A percentile compares a stretch with the other conserved stretches of the same genome.
Conservation (phyloP, 2,888 invertebrate genomes). For the Julus scanicus region DNA sequence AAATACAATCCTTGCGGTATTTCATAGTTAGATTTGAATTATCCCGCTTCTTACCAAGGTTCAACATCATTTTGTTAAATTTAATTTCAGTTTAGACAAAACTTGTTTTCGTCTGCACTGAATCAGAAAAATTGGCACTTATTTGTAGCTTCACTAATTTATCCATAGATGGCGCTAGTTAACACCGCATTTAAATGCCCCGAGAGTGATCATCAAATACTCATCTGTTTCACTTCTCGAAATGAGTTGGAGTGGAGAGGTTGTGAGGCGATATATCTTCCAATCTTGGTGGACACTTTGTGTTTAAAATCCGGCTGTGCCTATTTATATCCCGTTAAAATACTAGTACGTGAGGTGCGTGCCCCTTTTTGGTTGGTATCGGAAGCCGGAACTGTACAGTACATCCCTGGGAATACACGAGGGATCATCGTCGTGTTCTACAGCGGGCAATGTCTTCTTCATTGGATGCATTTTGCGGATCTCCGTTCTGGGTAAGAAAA, state of each 20-base stretch:
- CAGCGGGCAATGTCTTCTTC: conserved; percentile 13
- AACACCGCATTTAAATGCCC: neutral
- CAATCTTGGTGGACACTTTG: neutral
- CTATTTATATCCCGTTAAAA: conserved; percentile 30
- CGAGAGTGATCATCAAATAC: neutral
- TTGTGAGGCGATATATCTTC: neutral
- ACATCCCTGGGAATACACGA: neutral
- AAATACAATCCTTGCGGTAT: no score
- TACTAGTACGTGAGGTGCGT: neutral
- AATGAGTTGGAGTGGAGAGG: neutral
- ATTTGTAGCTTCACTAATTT: neutral
- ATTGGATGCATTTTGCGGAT: conserved; percentile 49
- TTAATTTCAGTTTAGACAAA: neutral
- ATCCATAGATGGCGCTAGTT: neutral
- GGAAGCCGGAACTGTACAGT: neutral
- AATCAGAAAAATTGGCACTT: neutral
- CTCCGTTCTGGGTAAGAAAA: conserved; percentile 53
- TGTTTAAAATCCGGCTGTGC: neutral
- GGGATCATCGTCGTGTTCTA: neutral
- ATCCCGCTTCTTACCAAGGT: neutral
- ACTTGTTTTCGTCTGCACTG: neutral
- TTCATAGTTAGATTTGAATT: no score
- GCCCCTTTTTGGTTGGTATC: neutral
- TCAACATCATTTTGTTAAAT: neutral
- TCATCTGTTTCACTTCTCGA: neutral